Percentiles rank a stretch among this genome's conserved stretches.
Evolutionary conservation across 2,797 vertebrate genomes (phyloP).

Genomic region (Urophycis tenuis): DNA sequence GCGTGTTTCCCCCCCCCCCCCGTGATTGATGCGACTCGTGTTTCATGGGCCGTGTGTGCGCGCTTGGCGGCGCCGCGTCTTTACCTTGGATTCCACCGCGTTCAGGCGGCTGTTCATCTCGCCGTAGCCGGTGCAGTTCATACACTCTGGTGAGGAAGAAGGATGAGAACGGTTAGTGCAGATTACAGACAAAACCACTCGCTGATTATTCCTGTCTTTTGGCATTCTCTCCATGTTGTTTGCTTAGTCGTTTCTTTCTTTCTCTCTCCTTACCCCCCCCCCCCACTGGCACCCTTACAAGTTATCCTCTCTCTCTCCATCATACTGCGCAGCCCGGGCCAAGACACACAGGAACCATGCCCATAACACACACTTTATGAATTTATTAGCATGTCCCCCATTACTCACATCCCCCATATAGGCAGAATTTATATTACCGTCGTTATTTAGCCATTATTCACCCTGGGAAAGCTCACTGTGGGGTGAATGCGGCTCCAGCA

Average conservation of each 20-base stretch:
- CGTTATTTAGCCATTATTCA: neutral
- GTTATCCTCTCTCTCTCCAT: conserved; percentile 12
- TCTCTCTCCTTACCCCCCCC: conserved; percentile 26
- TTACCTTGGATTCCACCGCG: conserved; percentile 64
- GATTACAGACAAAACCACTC: neutral
- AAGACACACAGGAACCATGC: conserved; percentile 47
- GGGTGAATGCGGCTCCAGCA: neutral
- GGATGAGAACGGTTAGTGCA: neutral
- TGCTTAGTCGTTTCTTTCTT: conserved; percentile 12
- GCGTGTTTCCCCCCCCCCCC: neutral
- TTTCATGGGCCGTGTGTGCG: neutral
- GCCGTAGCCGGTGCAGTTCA: conserved; percentile 66
- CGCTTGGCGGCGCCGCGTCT: neutral
- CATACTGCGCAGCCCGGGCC: conserved; percentile 28
- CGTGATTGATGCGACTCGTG: neutral
- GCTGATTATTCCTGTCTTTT: neutral
- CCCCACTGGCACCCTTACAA: conserved; percentile 14
- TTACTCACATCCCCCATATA: conserved; percentile 48
- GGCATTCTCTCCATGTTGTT: conserved; percentile 24
- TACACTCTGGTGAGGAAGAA: conserved; percentile 55
- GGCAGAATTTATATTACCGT: neutral
- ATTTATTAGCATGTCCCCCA: conserved; percentile 40
- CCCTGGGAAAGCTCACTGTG: neutral
- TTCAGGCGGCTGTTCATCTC: conserved; percentile 62
- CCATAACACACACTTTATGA: conserved; percentile 32